A percentile compares a stretch with the other conserved stretches of the same genome.
Evolutionary conservation across 2,113 vertebrate genomes (phyloP).

Genomic region (Gallinago media): DNA sequence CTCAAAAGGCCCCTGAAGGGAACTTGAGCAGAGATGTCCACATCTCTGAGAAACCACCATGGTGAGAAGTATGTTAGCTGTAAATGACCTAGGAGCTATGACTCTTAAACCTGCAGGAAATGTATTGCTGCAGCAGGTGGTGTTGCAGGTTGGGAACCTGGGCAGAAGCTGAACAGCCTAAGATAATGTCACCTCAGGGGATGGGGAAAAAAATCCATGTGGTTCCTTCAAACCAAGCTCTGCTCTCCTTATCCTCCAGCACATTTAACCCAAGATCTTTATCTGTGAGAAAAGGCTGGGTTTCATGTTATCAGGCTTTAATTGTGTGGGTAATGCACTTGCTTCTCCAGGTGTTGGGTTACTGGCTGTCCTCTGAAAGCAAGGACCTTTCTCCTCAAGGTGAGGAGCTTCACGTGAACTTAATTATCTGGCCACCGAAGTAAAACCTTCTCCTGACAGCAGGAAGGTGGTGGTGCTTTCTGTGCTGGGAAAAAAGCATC

Average conservation of each 20-base stretch:
- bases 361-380: not conserved
- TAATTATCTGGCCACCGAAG: not conserved
- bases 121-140: not conserved
- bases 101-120: not conserved
- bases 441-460: not conserved
- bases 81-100: accelerated
- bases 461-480: not conserved
- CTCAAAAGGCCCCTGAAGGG: not conserved
- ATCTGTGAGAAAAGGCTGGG: not conserved
- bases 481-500: not conserved
- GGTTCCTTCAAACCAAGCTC: not conserved
- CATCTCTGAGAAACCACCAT: accelerated
- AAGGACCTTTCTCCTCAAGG: not conserved
- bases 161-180: not conserved
- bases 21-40: not conserved
- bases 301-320: not conserved
- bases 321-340: not conserved
- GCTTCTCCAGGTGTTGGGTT: not conserved
- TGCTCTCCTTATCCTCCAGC: not conserved
- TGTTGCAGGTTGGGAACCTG: not conserved
- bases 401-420: not conserved
- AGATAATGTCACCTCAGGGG: not conserved
- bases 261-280: not conserved
- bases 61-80: accelerated
- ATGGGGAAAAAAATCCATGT: not conserved